These are phyloP conservation scores for Drosophila paramelanica DNA, from an alignment of 2,888 invertebrate species.

Conservation along the genomic window DNA sequence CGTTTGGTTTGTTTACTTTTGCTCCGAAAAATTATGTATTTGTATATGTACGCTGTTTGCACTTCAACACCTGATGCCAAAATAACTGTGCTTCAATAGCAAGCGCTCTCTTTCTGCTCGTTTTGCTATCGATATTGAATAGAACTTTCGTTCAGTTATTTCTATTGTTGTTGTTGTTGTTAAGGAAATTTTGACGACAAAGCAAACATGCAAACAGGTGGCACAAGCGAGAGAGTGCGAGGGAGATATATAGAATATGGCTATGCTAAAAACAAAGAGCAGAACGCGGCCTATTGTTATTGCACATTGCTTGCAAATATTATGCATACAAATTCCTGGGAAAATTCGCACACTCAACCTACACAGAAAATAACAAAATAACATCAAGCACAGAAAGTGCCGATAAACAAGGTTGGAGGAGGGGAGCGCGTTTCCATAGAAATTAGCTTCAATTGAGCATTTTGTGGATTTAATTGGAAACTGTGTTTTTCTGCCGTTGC, in stretches of 20 bases:
- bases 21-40: constrained; percentile 33
- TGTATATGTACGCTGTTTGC: constrained; percentile 53
- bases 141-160: constrained; percentile 46
- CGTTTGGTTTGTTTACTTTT: constrained; percentile 69
- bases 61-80: constrained; percentile 71
- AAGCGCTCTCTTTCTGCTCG: constrained; percentile 53
- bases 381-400: constrained; percentile 10
- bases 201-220: constrained; percentile 65
- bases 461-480: constrained; percentile 70
- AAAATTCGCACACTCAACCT: constrained; percentile 40
- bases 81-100: constrained; percentile 56
- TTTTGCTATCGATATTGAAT: constrained; percentile 61
- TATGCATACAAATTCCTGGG: constrained; percentile 54
- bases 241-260: neutral
- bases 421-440: constrained; percentile 40
- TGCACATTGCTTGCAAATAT: constrained; percentile 53
- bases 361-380: constrained; percentile 15
- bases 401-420: constrained; percentile 20
- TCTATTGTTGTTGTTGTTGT: constrained; percentile 49
- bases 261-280: constrained; percentile 22
- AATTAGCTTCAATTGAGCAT: constrained; percentile 75
- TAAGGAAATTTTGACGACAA: constrained; percentile 50
- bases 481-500: constrained; percentile 35
- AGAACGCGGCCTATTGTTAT: constrained; percentile 3
- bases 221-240: constrained; percentile 34